A percentile compares a stretch with the other conserved stretches of the same genome.
Evolutionary conservation across 2,888 invertebrate species (phyloP).

Genomic region (Chouioia cunea): DNA sequence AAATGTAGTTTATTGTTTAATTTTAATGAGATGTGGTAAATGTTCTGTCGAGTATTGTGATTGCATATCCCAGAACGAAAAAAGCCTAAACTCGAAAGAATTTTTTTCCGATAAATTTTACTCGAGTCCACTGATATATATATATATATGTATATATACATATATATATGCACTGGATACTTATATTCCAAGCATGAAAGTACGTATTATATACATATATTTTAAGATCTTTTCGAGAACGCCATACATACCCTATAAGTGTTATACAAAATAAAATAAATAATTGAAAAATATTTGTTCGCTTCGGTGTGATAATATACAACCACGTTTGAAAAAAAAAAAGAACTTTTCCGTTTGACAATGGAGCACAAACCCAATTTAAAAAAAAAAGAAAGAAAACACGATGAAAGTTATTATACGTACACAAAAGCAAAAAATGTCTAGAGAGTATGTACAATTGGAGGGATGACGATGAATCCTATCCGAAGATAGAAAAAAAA

Average conservation of each 20-base stretch:
- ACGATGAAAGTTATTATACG: conserved; percentile 8
- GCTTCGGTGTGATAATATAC: conserved; percentile 27
- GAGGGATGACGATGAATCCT: background rate
- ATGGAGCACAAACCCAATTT: conserved; percentile 31
- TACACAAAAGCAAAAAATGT: background rate
- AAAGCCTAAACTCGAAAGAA: no score
- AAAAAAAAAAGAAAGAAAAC: conserved; percentile 11
- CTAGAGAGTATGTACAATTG: background rate
- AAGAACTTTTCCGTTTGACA: background rate
- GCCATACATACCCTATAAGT: background rate
- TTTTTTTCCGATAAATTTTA: no score
- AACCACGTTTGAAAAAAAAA: conserved; percentile 8
- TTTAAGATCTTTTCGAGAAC: conserved; percentile 2
- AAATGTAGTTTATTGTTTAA: no score
- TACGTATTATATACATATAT: conserved; percentile 14
- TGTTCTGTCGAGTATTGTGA: no score
- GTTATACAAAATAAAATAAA: background rate
- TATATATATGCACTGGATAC: background rate
- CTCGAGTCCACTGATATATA: no score
- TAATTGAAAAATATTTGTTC: background rate
- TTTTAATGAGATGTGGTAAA: no score
- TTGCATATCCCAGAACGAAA: no score
- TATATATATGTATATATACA: no score
- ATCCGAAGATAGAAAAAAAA: background rate
- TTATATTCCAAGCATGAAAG: background rate